Base-by-base conservation (phyloP, 1,140 invertebrate genomes). In the Teleogryllus occipitalis region DNA sequence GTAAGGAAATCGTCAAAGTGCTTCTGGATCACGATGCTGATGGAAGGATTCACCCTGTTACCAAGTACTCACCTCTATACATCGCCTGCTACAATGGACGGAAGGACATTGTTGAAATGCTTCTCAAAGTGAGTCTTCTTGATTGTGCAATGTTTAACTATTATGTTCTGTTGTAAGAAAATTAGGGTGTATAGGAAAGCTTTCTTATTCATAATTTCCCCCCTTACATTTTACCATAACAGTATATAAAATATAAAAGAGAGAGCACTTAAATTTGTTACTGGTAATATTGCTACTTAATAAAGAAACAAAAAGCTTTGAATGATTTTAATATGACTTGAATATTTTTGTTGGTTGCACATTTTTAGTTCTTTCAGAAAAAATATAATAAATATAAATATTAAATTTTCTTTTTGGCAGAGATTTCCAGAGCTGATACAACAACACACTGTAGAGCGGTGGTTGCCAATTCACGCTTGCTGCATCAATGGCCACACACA, bases 391-490 rank as follows among this genome's bases (percentile, higher is more conserved):
- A 39, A 39, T 39, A 39, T 39, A 39, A 39, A 39, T 39, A 39
- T 2, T 5, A 39, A 1, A 39, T 39, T 39, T 39, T 39, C 1
- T 39, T 39, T 39, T 39, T 39, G 27, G 27, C 27, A 92, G 90
- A 89, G 87, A 85, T 92, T 90, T 84, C 91, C 91, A 27, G 86
- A 88, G 78, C 84, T 92, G 65, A 86, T 90, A 8, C 87, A 92
- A 87, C 90, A 92, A 83, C 89, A 92, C 74, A 98, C 97, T 0
- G 95, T 98, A 2, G 97, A 98, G 85, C 92, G 92, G 83, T 96
- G 96, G 94, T 86, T 98, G 75, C 96, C 97, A 0, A 88, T 98
- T 46, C 97, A 99, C 87, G 96, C 96, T 8, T 95, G 96, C 54
- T 94, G 93, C 81, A 95, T 97, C 80, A 95, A 96, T 84, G 94